Evolutionary conservation across 2,888 invertebrate species (phyloP).

Genomic region (Exocentrus adspersus): DNA sequence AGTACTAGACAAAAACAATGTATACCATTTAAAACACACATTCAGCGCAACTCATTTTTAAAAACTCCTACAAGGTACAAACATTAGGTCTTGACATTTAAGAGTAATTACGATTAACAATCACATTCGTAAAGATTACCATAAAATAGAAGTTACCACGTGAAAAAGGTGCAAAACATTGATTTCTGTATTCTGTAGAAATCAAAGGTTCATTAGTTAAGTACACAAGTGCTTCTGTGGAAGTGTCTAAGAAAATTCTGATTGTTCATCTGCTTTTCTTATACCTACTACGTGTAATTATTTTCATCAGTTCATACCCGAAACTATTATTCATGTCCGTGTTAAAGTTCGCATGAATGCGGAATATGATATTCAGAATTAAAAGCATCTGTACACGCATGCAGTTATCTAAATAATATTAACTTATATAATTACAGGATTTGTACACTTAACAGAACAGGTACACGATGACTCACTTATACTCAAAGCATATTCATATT

Average conservation of each 20-base stretch:
- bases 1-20: slow-evolving; percentile 35
- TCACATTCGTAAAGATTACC: slow-evolving; percentile 37
- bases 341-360: not conserved
- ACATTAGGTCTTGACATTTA: slow-evolving; percentile 48
- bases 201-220: slow-evolving; percentile 22
- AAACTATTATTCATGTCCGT: slow-evolving; percentile 8
- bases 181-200: slow-evolving; percentile 28
- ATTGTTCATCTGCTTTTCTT: slow-evolving; percentile 34
- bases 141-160: slow-evolving; percentile 24
- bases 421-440: not conserved
- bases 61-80: slow-evolving; percentile 53
- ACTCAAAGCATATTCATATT: not conserved
- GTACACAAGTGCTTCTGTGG: slow-evolving; percentile 39
- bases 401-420: not conserved
- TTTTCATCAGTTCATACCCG: not conserved
- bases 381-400: too few species aligned
- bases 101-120: slow-evolving; percentile 38
- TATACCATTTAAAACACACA: slow-evolving; percentile 15
- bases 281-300: slow-evolving; percentile 1
- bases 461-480: not conserved
- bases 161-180: slow-evolving; percentile 34
- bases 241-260: slow-evolving; percentile 30
- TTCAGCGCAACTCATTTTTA: slow-evolving; percentile 16
- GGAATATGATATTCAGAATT: too few species aligned
- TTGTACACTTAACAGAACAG: not conserved